A percentile compares a stretch with the other conserved stretches of the same genome.
phyloP scores from a whole-genome alignment of 2,888 invertebrate genomes.

The Alentia gelatinosa region DNA sequence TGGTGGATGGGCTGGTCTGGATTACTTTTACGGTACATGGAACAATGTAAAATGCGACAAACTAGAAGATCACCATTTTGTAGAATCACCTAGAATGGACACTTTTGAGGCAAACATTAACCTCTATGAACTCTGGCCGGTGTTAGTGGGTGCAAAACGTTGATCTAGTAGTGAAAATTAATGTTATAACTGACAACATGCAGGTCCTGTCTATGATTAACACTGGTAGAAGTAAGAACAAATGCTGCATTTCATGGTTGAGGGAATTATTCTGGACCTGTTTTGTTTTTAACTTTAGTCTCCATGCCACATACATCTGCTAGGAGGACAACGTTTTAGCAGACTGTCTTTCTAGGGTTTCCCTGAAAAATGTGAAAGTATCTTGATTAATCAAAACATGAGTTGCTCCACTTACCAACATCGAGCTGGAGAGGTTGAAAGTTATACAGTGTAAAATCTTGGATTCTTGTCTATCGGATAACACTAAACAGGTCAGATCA shows the following conservation, averaged over 20 bases:
- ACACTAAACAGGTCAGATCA: too few relatives aligned
- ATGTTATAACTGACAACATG: not conserved
- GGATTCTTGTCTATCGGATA: too few relatives aligned
- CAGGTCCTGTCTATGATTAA: not conserved
- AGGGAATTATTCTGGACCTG: not conserved
- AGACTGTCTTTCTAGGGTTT: not conserved
- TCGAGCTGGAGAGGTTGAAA: too few relatives aligned
- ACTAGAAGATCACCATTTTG: too few relatives aligned
- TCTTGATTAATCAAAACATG: too few relatives aligned
- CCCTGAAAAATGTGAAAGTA: too few relatives aligned
- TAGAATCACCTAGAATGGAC: not conserved
- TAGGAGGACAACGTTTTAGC: not conserved
- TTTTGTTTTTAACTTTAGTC: not conserved
- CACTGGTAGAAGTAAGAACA: not conserved
- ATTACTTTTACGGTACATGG: too few relatives aligned
- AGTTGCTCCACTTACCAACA: too few relatives aligned
- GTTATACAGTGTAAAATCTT: too few relatives aligned
- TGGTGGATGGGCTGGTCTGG: too few relatives aligned
- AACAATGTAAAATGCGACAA: too few relatives aligned
- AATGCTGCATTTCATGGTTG: not conserved
- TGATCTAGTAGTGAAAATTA: not conserved
- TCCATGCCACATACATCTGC: not conserved
- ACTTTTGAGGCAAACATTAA: not conserved
- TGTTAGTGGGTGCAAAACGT: not conserved
- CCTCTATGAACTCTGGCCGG: not conserved